Evolutionary conservation across 2,888 invertebrate genomes (phyloP).

Genomic region (Pachydiplax longipennis): DNA sequence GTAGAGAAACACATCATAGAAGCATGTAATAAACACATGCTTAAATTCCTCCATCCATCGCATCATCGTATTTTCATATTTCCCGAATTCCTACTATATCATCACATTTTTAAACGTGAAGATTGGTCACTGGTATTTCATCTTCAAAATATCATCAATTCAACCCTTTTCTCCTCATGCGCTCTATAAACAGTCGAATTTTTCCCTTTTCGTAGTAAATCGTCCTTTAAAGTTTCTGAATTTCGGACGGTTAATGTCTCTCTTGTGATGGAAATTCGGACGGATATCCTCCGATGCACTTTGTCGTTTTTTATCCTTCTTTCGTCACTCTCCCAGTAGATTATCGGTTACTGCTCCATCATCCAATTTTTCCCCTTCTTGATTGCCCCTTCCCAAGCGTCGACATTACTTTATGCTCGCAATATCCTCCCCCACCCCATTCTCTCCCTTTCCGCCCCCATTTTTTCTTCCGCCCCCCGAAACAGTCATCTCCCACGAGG

Average conservation of each 20-base stretch:
- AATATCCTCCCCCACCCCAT: background rate
- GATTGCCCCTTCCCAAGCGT: background rate
- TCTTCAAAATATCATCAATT: no score
- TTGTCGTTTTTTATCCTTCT: background rate
- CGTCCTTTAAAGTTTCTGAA: no score
- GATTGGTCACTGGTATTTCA: no score
- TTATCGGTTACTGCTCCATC: constrained; percentile 22
- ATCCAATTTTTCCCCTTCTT: background rate
- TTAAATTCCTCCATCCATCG: no score
- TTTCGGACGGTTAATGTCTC: background rate
- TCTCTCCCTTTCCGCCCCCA: background rate
- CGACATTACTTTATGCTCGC: constrained; percentile 4
- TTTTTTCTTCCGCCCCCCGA: constrained; percentile 7
- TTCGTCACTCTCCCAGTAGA: background rate
- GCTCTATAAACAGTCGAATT: no score
- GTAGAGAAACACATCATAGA: no score
- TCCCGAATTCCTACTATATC: no score
- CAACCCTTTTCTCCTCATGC: no score
- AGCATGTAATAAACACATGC: no score
- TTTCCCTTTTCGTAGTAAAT: no score
- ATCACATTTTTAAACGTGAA: no score
- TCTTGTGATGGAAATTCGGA: background rate
- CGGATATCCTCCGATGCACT: background rate
- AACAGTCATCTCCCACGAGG: constrained; percentile 33
- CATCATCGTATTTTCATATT: no score